Conservation (phyloP, 2,888 invertebrate genomes). For the Corythucha ciliata region DNA sequence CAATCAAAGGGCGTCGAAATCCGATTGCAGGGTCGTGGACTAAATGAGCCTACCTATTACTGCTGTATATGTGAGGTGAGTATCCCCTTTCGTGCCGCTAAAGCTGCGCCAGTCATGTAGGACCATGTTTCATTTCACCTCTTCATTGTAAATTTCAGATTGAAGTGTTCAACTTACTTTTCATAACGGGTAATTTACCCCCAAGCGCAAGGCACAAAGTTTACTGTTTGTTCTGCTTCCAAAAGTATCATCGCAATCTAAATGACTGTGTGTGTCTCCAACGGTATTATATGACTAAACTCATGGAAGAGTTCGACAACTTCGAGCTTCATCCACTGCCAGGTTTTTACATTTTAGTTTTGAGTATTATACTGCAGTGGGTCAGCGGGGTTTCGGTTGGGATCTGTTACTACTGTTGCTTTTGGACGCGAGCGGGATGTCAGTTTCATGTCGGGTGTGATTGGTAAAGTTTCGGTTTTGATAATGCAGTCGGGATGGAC, state of each 20-base stretch:
- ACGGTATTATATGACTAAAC: slow-evolving; percentile 85
- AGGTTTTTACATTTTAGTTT: slow-evolving; percentile 15
- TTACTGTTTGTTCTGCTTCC: slow-evolving; percentile 92
- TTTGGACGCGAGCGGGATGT: too few relatives aligned
- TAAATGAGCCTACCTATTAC: slow-evolving; percentile 95
- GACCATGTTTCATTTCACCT: too few relatives aligned
- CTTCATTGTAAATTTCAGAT: slow-evolving; percentile 49
- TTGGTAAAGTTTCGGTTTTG: too few relatives aligned
- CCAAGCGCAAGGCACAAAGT: slow-evolving; percentile 92
- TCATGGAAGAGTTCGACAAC: slow-evolving; percentile 81
- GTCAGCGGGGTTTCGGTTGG: too few relatives aligned
- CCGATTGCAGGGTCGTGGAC: slow-evolving; percentile 85
- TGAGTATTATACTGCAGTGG: too few relatives aligned
- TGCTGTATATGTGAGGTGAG: slow-evolving; percentile 92
- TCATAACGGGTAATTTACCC: slow-evolving; percentile 91
- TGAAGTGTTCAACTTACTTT: slow-evolving; percentile 95
- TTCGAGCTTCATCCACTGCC: slow-evolving; percentile 63
- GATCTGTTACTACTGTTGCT: too few relatives aligned
- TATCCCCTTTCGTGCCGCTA: not conserved
- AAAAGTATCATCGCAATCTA: slow-evolving; percentile 70
- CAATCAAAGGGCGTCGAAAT: slow-evolving; percentile 76
- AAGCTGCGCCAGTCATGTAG: not conserved
- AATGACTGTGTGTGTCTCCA: slow-evolving; percentile 90
- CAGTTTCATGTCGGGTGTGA: too few relatives aligned
- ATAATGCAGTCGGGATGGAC: too few relatives aligned